Base-by-base conservation (phyloP, 1,140 invertebrate genomes). In the Drosophila albomicans region DNA sequence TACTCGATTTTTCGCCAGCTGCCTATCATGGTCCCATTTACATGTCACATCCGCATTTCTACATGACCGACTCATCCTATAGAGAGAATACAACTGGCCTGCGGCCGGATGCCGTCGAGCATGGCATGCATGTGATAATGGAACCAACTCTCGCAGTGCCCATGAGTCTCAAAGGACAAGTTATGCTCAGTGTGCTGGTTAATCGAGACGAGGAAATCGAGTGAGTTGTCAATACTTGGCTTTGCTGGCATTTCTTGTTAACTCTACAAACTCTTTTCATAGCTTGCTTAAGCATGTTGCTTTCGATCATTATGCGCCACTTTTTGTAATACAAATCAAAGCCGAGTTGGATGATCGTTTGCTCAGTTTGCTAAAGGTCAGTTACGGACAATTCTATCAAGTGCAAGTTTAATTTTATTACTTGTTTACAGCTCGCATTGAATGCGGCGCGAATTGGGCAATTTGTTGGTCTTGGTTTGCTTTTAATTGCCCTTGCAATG, bases 21-120 rank as follows among this genome's bases (percentile, higher is more conserved):
- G 94, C 95, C 79, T 96, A 93, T 81, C 94, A 95, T 6, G 95
- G 96, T 8, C 97, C 97, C 0, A 95, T 96, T 4, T 97, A 96
- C 81, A 93, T 98, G 49, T 97, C 97, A 4, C 95, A 96, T 80
- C 97, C 97, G 0, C 97, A 99, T 93, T 98, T 98, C 93, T 95
- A 96, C 85, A 93, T 96, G 71, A 96, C 95, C 1, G 96, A 98
- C 91, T 93, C 94, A 0, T 93, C 88, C 66, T 96, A 97, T 48
- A 78, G 91, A 11, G 72, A 95, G 4, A 92, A 93, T 11, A 95
- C 98, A 2, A 92, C 93, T 0, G 97, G 97, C 41, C 92, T 98
- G 92, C 72, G 93, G 0, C 97, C 97, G 0, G 91, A 95, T 59
- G 93, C 94, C 38, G 88, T 94, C 0, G 93, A 95, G 75, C 96